Percentiles rank a stretch among this genome's conserved stretches.
These are phyloP conservation scores for Idaea straminata DNA, from an alignment of 2,888 invertebrate species.

Conservation along the genomic window DNA sequence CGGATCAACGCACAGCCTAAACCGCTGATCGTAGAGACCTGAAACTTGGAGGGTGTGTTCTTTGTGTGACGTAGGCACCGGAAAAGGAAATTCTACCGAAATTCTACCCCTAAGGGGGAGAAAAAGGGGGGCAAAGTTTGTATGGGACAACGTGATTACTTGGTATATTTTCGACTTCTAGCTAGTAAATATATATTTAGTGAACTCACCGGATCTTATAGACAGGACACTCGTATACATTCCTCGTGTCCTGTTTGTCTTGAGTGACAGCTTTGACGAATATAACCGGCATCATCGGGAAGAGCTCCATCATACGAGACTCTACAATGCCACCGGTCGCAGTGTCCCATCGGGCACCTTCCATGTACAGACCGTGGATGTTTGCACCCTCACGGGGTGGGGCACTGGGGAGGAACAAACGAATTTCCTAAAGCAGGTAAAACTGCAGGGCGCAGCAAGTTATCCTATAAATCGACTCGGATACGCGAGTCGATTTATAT, in stretches of 20 bases:
- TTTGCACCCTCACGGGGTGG: conserved; percentile 95
- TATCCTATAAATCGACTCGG: background rate
- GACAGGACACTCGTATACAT: conserved; percentile 95
- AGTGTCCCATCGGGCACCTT: conserved; percentile 96
- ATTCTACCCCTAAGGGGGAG: too few relatives aligned
- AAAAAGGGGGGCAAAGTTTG: too few relatives aligned
- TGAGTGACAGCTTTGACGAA: conserved; percentile 92
- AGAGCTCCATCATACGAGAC: conserved; percentile 92
- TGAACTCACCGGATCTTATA: conserved; percentile 88
- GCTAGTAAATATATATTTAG: background rate
- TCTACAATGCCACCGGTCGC: conserved; percentile 88
- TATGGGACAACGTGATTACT: too few relatives aligned
- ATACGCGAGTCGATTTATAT: too few relatives aligned
- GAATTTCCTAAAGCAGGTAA: background rate
- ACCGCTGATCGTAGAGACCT: too few relatives aligned
- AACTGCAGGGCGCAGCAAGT: too few relatives aligned
- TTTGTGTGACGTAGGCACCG: too few relatives aligned
- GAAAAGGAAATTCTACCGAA: too few relatives aligned
- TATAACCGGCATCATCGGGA: conserved; percentile 94
- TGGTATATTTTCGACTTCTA: too few relatives aligned
- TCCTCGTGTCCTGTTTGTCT: conserved; percentile 93
- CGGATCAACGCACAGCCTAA: too few relatives aligned
- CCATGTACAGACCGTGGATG: conserved; percentile 94
- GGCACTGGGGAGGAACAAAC: conserved; percentile 61
- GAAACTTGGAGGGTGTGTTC: too few relatives aligned